Base-by-base conservation (phyloP, 2,797 vertebrate species). In the Apogon talboti region DNA sequence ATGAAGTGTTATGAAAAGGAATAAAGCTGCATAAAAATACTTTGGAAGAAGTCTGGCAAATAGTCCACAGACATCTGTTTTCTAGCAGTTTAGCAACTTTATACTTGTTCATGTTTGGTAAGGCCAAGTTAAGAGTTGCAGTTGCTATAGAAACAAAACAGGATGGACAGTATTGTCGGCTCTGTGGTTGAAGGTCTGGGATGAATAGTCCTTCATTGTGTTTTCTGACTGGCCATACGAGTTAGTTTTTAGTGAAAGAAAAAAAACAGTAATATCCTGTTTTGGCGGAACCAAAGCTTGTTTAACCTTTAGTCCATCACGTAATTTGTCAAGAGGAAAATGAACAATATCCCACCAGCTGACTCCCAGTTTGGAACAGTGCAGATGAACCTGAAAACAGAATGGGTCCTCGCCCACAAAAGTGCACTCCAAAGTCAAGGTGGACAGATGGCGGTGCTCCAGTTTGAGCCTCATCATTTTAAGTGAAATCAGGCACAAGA, bases 111-210 rank as follows among this genome's bases (percentile, higher is more conserved):
- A 69, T 78, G 71, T 65, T 77, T 56, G 48, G 76, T 77, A 19
- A 61, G 75, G 74, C 81, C 65, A 82, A 46, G 70, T 83, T 78
- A 82, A 68, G 46, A 79, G 71, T 76, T 79, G 18, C 61, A 73
- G 91, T 92, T 92, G 78, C 90, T 82, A 92, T 90, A 85, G 91
- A 90, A 92, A 92, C 92, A 91, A 85, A 93, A 92, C 92, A 93
- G 84, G 83, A 91, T 78, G 81, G 79, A 88, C 75, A 76, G 80
- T 76, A 81, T 82, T 80, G 81, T 90, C 75, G 51, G 69, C 13
- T 1, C 56, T 80, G 65, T 49, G 75, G 74, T 62, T 74, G 76
- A 76, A 69, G 74, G 83, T 83, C 84, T 84, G 69, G 81, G 69
- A 86, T 74, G 69, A 87, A 84, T 44, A 74, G 66, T 48, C 69